Evolutionary conservation across 2,888 invertebrate species (phyloP), one percentile per base, ranked within the genome.

Genomic region (Eupeodes luniger): DNA sequence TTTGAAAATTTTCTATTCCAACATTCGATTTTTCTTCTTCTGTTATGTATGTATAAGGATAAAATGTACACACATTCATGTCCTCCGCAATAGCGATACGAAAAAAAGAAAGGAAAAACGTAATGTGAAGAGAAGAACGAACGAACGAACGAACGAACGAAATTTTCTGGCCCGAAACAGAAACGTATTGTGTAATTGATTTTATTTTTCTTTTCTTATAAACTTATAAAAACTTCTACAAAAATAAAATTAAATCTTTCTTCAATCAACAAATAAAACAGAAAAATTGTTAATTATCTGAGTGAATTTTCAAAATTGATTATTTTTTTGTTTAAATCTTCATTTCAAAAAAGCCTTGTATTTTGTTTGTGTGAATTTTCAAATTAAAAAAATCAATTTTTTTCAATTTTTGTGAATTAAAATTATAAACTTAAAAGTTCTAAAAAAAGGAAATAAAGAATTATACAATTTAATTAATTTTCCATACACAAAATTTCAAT

Each of bases 21-120:
- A 77, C 34, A 74, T 88, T 88, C 88, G 81, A 88, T 85, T 85
- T 88, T 86, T 78, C 81, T 70, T 67, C 47, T 67, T 55, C 57
- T 85, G 85, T 88, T 85, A 85, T 88, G 88, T 88, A 88, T 88
- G 88, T 88, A 84, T 85, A 85, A 85, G 81, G 76, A 84, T 84
- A 78, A 78, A 84, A 81, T 81, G 81, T 85, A 88, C 88, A 88
- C 85, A 85, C 81, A 88, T 85, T 88, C 84, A 81, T 85, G 85
- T 85, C 85, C 85, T 88, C 81, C 81, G 88, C 88, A 88, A 88
- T 81, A 81, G 85, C 74, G 74, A 84, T 78, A 74, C 74, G 81
- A 79, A 77, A 85, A 85, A 36, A 78, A 80, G 27, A 85, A 86
- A 40, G 49, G 49, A 79, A 81, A 77, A 81, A 67, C 49, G 16